phyloP scores from a whole-genome alignment of 92 coral and sea anemone genomes.

The Diadumene lineata region DNA sequence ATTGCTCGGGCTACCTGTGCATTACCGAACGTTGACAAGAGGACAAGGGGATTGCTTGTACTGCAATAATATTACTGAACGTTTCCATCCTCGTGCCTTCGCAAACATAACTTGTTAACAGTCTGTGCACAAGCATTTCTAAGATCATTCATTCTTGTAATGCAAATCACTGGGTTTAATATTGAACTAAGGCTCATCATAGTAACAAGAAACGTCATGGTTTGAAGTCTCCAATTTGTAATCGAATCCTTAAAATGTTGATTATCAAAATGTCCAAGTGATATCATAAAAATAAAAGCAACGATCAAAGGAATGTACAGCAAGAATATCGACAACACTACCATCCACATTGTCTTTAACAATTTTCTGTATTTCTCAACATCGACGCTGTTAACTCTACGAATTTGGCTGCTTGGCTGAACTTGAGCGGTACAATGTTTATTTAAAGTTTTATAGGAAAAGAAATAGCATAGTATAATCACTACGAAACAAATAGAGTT shows the following conservation, averaged over 20 bases:
- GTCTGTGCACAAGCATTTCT: constrained; percentile 7
- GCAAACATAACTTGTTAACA: not conserved
- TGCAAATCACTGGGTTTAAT: constrained; percentile 9
- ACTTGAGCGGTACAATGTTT: constrained; percentile 10
- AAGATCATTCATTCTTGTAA: constrained; percentile 25
- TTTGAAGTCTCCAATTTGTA: not conserved
- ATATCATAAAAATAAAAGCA: constrained; percentile 3
- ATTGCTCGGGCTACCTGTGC: too few relatives aligned
- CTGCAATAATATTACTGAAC: too few relatives aligned
- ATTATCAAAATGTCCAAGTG: constrained; percentile 2
- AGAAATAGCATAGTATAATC: constrained; percentile 4
- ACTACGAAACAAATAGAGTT: not conserved
- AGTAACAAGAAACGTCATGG: constrained; percentile 1
- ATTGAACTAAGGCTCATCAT: constrained; percentile 2
- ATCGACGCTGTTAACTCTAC: constrained; percentile 9
- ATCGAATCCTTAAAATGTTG: not conserved
- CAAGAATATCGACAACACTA: not conserved
- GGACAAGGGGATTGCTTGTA: too few relatives aligned
- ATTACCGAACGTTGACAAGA: too few relatives aligned
- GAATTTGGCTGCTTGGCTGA: constrained; percentile 5
- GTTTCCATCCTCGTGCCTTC: too few relatives aligned
- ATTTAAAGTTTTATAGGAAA: constrained; percentile 15
- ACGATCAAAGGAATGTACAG: constrained; percentile 11
- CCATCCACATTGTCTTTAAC: constrained; percentile 1
- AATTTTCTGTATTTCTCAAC: constrained; percentile 20